Conservation (phyloP, 37 sponge, comb jelly and placozoan species). For the Beroe forskalii region DNA sequence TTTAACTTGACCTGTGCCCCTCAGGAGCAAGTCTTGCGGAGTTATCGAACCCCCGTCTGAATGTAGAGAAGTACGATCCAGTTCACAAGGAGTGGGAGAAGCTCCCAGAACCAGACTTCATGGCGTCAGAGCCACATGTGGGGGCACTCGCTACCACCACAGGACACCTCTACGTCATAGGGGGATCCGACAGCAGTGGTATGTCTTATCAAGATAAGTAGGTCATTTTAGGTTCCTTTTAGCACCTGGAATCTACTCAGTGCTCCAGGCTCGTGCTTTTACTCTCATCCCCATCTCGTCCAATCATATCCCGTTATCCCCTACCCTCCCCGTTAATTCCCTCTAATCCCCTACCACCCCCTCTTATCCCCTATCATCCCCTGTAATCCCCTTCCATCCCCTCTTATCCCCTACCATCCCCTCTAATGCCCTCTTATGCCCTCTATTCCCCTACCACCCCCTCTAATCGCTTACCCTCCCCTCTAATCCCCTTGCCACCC, state of each 20-base stretch:
- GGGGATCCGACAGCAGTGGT: slow-evolving; percentile 30
- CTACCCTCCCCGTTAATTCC: no score
- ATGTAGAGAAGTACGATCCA: slow-evolving; percentile 48
- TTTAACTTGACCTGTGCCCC: background rate
- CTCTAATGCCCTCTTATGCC: no score
- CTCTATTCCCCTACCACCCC: no score
- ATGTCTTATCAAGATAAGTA: no score
- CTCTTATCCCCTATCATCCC: no score
- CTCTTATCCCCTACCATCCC: no score
- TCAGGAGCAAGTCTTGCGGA: slow-evolving; percentile 53
- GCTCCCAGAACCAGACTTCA: slow-evolving; percentile 43
- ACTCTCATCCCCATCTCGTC: no score
- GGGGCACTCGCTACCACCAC: background rate
- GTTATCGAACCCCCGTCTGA: slow-evolving; percentile 47
- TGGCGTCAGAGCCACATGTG: slow-evolving; percentile 36
- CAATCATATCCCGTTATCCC: no score
- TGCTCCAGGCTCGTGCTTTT: background rate
- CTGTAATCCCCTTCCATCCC: no score
- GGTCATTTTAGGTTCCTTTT: background rate
- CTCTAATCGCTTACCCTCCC: no score
- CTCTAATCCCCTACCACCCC: background rate
- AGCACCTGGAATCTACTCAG: background rate
- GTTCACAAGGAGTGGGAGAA: slow-evolving; percentile 48
- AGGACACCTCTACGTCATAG: slow-evolving; percentile 46
- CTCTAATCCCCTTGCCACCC: no score